phyloP scores from a whole-genome alignment of 1,140 invertebrate genomes.

The Hyposmocoma kahamanoa region DNA sequence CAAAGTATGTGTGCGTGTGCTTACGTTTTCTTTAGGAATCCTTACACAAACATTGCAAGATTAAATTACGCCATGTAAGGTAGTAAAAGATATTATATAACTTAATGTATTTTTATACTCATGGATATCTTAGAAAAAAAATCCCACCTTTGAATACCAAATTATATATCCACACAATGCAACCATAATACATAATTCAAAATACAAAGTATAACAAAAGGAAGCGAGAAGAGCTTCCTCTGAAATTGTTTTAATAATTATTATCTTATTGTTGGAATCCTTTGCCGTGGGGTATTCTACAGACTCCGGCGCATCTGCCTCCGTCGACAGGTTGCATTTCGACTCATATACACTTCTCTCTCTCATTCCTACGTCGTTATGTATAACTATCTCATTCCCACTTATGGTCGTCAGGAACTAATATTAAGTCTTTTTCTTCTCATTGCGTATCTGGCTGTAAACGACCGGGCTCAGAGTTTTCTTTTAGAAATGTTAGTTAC shows the following conservation, averaged over 20 bases:
- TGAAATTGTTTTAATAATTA: slow-evolving; percentile 43
- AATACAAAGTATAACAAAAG: too few relatives aligned
- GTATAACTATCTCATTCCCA: slow-evolving; percentile 35
- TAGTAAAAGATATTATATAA: too few relatives aligned
- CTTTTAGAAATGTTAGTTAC: slow-evolving; percentile 23
- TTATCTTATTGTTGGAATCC: slow-evolving; percentile 64
- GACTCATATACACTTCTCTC: slow-evolving; percentile 62
- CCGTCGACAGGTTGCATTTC: slow-evolving; percentile 68
- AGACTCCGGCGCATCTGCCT: slow-evolving; percentile 53
- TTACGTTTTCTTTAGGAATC: too few relatives aligned
- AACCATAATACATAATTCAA: too few relatives aligned
- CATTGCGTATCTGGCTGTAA: slow-evolving; percentile 48
- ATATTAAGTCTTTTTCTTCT: slow-evolving; percentile 74
- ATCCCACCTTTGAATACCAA: too few relatives aligned
- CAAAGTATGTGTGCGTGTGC: too few relatives aligned
- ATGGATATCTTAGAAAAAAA: too few relatives aligned
- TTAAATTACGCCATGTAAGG: too few relatives aligned
- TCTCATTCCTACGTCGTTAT: slow-evolving; percentile 41
- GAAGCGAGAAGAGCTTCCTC: slow-evolving; percentile 6
- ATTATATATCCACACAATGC: too few relatives aligned
- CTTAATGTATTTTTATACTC: too few relatives aligned
- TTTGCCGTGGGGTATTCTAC: slow-evolving; percentile 55
- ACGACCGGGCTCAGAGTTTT: slow-evolving; percentile 26
- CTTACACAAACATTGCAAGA: too few relatives aligned
- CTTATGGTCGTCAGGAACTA: slow-evolving; percentile 62